Percentiles rank a stretch among this genome's conserved stretches.
Evolutionary conservation across 2,113 vertebrate species (phyloP).

Genomic region (Mobula birostris): DNA sequence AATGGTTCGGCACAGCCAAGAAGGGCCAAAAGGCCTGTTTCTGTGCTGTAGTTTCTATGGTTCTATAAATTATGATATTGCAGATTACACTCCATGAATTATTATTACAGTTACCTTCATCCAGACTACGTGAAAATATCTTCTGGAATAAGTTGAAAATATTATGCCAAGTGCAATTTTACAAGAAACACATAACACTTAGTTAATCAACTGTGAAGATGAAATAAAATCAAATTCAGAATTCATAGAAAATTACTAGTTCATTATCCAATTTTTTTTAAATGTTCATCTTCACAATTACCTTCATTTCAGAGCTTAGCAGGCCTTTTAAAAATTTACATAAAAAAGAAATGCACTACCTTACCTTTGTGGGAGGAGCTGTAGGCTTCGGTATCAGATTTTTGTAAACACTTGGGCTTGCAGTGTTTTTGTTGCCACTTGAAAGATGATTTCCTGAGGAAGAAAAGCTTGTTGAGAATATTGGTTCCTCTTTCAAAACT

Average conservation of each 20-base stretch:
- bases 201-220: not conserved
- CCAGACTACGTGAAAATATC: not conserved
- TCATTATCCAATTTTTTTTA: not conserved
- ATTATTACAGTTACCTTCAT: too few species aligned
- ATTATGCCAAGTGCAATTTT: not conserved
- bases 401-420: conserved; percentile 94
- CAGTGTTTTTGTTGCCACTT: conserved; percentile 75
- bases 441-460: conserved; percentile 76
- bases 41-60: too few species aligned
- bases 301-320: not conserved
- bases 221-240: not conserved
- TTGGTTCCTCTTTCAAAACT: conserved; percentile 94
- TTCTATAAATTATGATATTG: too few species aligned
- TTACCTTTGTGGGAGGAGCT: conserved; percentile 88
- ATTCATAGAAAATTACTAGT: not conserved
- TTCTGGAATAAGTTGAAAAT: not conserved
- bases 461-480: conserved; percentile 91
- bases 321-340: not conserved
- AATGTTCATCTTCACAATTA: not conserved
- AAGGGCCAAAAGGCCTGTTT: too few species aligned
- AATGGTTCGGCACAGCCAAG: too few species aligned
- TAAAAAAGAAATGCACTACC: not conserved
- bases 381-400: conserved; percentile 94
- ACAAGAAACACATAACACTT: not conserved
- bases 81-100: too few species aligned